Evolutionary conservation across 2,113 vertebrate species (phyloP), one percentile per base, ranked within the genome.

Genomic region (Talpa occidentalis): DNA sequence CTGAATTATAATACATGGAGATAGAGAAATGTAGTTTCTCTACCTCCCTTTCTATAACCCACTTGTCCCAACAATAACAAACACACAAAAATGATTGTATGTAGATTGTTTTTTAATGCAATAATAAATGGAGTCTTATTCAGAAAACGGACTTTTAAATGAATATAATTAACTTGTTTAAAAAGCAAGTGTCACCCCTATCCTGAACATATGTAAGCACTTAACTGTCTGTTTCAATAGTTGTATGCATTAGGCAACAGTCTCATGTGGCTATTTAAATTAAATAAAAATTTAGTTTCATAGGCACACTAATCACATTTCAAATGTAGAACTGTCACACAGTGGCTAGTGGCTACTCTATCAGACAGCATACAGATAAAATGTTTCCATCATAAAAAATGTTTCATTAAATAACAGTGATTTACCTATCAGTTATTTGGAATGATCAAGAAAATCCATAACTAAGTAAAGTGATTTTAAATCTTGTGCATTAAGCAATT

Each of bases 271-370:
- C 24, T 88, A 47, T 74, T 59, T 66, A 90, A 72, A 81, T 85
- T 62, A 73, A 83, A 95, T 59, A 73, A 93, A 62, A 92, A 37
- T 44, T 47, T 70, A 30, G 24, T 91, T 72, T 84, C 26, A 73
- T n/a, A 80, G n/a, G 37, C n/a, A 77, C n/a, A n/a, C 2, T 60
- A 83, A 70, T 21, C 11, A 67, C 32, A 78, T 85, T 79, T 85
- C 14, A 67, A 82, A 56, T 10, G 5, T 10, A 9, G 30, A 76
- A 21, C 32, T 83, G 35, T 35, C 42, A 70, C 74, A 74, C 11
- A n/a, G 30, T 47, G 28, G 14, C 72, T 80, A 76, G 69, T 79
- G 52, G 14, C 10, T 87, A 30, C 12, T 64, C n/a, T 76, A 26
- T 49, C 17, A 72, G 30, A 59, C 9, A 62, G 35, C 72, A 28